These are phyloP conservation scores for Talpa occidentalis DNA, from an alignment of 2,113 vertebrate species.

Conservation along the genomic window DNA sequence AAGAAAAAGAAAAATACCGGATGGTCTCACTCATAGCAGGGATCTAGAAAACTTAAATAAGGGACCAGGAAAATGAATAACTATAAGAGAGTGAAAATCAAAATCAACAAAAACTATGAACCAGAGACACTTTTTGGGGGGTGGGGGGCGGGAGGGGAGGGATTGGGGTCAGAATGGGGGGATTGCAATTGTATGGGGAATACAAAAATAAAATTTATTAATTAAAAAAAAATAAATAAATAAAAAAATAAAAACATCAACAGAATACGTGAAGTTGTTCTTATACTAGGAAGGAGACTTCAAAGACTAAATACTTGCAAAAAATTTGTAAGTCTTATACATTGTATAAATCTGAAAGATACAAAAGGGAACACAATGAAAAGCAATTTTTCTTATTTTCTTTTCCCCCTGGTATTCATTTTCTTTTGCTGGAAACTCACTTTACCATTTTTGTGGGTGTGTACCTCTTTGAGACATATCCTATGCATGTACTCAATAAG, in stretches of 20 bases:
- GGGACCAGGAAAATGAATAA: too few relatives aligned
- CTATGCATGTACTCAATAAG: not conserved
- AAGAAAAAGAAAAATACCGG: too few relatives aligned
- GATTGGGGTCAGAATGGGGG: too few relatives aligned
- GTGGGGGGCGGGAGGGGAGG: too few relatives aligned
- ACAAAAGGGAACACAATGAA: not conserved
- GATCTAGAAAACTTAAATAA: too few relatives aligned
- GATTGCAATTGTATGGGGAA: too few relatives aligned
- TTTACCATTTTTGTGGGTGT: not conserved
- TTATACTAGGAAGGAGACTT: conserved; percentile 1
- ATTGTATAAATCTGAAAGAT: conserved; percentile 20
- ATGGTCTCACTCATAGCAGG: too few relatives aligned
- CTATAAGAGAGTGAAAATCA: too few relatives aligned
- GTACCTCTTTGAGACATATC: not conserved
- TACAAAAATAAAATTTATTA: too few relatives aligned
- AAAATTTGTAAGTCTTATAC: not conserved
- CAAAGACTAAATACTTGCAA: not conserved
- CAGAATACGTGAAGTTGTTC: not conserved
- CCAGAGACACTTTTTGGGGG: too few relatives aligned
- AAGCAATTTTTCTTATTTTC: not conserved
- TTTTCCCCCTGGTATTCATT: not conserved
- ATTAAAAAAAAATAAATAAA: too few relatives aligned
- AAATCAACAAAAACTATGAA: too few relatives aligned
- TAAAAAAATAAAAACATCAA: not conserved
- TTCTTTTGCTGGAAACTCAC: not conserved